These are phyloP conservation scores for Syrmaticus mikado DNA, from an alignment of 2,113 vertebrate species.

Conservation along the genomic window DNA sequence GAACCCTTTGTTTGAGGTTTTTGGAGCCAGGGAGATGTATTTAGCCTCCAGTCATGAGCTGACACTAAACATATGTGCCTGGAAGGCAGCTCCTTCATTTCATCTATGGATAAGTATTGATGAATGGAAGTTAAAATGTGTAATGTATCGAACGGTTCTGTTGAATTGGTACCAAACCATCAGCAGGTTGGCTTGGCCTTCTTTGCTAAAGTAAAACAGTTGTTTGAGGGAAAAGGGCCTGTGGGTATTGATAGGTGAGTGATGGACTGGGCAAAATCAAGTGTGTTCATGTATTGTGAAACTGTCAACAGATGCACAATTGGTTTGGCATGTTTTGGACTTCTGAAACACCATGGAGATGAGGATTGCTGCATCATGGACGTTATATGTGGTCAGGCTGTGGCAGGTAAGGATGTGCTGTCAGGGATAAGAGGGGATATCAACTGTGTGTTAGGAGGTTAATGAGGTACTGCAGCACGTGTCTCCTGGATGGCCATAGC, in stretches of 20 bases:
- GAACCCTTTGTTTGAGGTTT: slow-evolving; percentile 70
- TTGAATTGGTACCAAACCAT: slow-evolving; percentile 13
- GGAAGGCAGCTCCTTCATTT: slow-evolving; percentile 21
- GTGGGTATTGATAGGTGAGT: neutral
- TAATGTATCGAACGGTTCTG: neutral
- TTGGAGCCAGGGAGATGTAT: slow-evolving; percentile 39
- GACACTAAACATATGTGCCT: slow-evolving; percentile 47
- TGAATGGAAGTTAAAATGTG: slow-evolving; percentile 13
- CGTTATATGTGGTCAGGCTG: neutral
- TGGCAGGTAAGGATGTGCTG: neutral
- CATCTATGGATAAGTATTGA: neutral
- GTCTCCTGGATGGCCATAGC: neutral
- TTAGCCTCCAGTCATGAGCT: slow-evolving; percentile 49
- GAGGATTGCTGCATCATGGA: neutral
- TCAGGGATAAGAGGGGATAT: fast-evolving
- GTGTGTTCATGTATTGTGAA: neutral
- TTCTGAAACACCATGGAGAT: fast-evolving
- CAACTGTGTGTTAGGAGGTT: fast-evolving
- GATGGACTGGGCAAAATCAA: neutral
- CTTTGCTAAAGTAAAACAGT: neutral
- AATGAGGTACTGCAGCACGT: neutral
- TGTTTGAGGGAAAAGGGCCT: neutral
- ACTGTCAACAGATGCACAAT: neutral
- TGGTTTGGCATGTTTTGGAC: neutral
- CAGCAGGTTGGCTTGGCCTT: neutral